Evolutionary conservation across 2,888 invertebrate genomes (phyloP), one percentile per base, ranked within the genome.

Genomic region (Synergus laeviventris): DNA sequence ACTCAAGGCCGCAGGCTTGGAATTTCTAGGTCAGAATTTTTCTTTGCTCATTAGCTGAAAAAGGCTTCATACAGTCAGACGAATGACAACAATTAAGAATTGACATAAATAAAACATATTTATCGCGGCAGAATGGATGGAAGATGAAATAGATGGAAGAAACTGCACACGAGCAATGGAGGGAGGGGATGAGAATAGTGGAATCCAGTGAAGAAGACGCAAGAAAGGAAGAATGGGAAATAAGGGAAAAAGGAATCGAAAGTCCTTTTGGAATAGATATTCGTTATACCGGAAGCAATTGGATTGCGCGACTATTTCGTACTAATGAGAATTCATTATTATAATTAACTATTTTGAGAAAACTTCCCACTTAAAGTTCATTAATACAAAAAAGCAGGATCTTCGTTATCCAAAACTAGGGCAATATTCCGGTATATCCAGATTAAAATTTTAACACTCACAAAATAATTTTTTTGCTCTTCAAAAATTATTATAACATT

Each of bases 261-360:
- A 77, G 78, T 73, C 80, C 82, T 84, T 79, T 79, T 81, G 82
- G 80, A 85, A 88, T 85, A 84, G 86, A 85, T 86, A 86, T 86
- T 88, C 85, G 87, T 83, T 84, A 82, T 84, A 81, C 83, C 84
- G 83, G 80, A 81, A 83, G 85, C 89, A 88, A 88, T 87, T 87
- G 87, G 87, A 88, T 87, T 84, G 84, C 81, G 80, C 83, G 81
- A 81, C 80, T 83, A 81, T 81, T 81, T 64, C 84, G 74, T 85
- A 85, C 84, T 83, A 87, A 87, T 84, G 84, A 88, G 85, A 85
- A 87, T 87, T 88, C 86, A 87, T 87, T 86, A 86, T 66, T 77
- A 73, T 73, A 76, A 75, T 79, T 76, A 78, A 78, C 79, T 76
- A 66, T 79, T 76, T 76, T 74, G 64, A 74, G 76, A 75, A 79